Evolutionary conservation across 2,888 invertebrate species (phyloP).

Genomic region (Drosophila algonquin): DNA sequence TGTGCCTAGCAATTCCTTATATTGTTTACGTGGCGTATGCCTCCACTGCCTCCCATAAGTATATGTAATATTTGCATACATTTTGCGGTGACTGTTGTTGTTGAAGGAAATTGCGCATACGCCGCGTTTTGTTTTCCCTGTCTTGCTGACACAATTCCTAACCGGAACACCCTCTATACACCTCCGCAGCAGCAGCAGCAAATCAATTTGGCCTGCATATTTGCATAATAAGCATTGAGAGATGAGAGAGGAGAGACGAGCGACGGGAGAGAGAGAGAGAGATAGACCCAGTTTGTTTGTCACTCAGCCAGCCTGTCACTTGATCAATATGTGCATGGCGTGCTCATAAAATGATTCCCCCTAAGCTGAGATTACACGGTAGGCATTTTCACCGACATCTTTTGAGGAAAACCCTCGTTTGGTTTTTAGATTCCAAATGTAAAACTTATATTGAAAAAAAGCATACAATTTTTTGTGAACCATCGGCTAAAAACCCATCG

Average conservation of each 20-base stretch:
- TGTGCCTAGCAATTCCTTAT: constrained; percentile 56
- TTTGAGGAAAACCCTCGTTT: too few species aligned
- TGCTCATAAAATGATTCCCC: constrained; percentile 65
- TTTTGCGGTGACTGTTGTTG: constrained; percentile 51
- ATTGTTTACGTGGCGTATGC: constrained; percentile 77
- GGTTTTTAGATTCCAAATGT: too few species aligned
- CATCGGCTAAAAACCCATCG: neutral
- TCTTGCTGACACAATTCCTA: constrained; percentile 66
- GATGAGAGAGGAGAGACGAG: neutral
- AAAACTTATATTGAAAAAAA: too few species aligned
- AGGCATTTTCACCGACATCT: neutral
- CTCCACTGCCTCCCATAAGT: constrained; percentile 12
- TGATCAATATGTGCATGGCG: constrained; percentile 78
- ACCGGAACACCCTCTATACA: constrained; percentile 17
- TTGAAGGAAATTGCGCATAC: constrained; percentile 70
- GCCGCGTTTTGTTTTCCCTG: constrained; percentile 72
- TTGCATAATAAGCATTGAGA: constrained; percentile 69
- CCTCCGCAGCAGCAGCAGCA: constrained; percentile 22
- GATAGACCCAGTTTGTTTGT: constrained; percentile 70
- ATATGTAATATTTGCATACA: constrained; percentile 68
- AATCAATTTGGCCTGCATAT: constrained; percentile 73
- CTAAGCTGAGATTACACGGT: neutral
- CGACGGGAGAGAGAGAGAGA: neutral
- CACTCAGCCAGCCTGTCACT: constrained; percentile 76
- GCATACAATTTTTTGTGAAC: too few species aligned